These are phyloP conservation scores for Calosoma granatense DNA, from an alignment of 1,140 invertebrate genomes.

Conservation along the genomic window DNA sequence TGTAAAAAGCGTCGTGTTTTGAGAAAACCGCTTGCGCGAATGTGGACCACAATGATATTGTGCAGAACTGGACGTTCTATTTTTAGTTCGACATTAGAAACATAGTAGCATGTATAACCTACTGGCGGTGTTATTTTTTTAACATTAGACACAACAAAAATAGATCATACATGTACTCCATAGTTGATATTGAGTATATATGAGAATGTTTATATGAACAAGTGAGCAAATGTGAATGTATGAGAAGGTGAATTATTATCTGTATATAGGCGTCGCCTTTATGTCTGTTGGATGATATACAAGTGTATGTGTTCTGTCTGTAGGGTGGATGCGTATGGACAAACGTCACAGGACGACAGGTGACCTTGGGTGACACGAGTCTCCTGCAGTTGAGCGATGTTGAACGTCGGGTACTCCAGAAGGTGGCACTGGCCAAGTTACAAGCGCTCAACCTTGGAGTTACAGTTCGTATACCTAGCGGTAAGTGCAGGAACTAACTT, in stretches of 20 bases:
- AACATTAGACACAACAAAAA: constrained; percentile 2
- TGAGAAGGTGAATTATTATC: background rate
- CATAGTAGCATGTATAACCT: background rate
- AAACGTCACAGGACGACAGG: constrained; percentile 61
- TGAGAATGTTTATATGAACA: no score
- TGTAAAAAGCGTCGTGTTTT: no score
- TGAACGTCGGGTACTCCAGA: constrained; percentile 69
- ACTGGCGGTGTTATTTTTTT: background rate
- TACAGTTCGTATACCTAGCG: constrained; percentile 55
- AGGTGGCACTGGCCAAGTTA: constrained; percentile 76
- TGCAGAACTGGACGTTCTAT: background rate
- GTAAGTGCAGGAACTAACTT: constrained; percentile 25
- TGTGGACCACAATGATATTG: constrained; percentile 5
- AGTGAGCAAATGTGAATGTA: no score
- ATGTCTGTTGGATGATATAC: background rate
- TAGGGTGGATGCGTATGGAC: constrained; percentile 79
- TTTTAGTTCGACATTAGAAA: constrained; percentile 1
- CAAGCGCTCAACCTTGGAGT: constrained; percentile 78
- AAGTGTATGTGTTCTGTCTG: constrained; percentile 21
- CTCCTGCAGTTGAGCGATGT: constrained; percentile 68
- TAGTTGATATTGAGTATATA: no score
- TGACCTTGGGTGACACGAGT: constrained; percentile 58
- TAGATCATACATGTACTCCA: constrained; percentile 1
- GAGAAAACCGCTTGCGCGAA: no score
- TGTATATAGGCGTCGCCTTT: background rate